Conservation (phyloP, 1,140 invertebrate genomes). For the Conus ventricosus region DNA sequence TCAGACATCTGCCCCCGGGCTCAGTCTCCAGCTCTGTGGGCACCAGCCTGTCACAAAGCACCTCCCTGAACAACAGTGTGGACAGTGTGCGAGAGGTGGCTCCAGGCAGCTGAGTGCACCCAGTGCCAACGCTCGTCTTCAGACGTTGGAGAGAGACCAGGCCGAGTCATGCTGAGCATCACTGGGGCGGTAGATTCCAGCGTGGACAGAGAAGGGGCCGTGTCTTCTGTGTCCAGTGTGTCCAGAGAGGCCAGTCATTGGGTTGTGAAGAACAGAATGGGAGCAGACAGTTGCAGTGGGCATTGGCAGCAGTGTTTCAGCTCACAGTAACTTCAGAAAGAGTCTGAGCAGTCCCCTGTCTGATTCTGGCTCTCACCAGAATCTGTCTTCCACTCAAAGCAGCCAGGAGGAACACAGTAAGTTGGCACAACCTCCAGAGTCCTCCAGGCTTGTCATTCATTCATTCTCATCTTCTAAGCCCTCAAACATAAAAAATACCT, state of each 20-base stretch:
- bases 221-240: not conserved
- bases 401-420: not conserved
- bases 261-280: not conserved
- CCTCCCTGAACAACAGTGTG: not conserved
- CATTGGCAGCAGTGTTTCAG: constrained; percentile 6
- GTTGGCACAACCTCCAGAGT: not conserved
- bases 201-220: not conserved
- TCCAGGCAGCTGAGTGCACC: not conserved
- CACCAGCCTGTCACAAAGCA: not conserved
- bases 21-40: constrained; percentile 4
- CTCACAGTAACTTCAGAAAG: not conserved
- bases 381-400: not conserved
- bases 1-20: not conserved
- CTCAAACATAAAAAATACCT: not conserved
- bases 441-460: not conserved
- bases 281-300: constrained; percentile 16
- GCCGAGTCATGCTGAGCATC: constrained; percentile 20
- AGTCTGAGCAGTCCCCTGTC: not conserved
- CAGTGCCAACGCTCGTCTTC: not conserved
- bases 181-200: not conserved
- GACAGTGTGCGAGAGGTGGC: not conserved
- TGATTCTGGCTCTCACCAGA: not conserved
- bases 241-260: not conserved
- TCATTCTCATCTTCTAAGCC: not conserved
- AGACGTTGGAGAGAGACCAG: not conserved